Evolutionary conservation across 2,888 invertebrate genomes (phyloP).

Genomic region (Ferdinandea cuprea): DNA sequence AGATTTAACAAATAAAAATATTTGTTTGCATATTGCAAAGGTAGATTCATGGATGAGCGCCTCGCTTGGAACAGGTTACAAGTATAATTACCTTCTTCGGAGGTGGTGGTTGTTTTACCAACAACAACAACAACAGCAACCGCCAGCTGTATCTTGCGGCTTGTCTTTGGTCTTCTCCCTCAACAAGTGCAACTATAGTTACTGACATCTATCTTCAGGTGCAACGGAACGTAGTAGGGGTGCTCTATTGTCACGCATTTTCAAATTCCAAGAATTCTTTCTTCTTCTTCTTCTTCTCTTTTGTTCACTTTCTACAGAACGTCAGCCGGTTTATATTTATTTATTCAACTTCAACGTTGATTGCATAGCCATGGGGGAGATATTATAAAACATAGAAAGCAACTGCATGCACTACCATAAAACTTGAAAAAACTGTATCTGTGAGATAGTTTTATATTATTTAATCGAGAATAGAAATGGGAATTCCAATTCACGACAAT

Average conservation of each 20-base stretch:
- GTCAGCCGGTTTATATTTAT: neutral
- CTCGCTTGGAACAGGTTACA: conserved; percentile 40
- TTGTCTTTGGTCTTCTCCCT: conserved; percentile 23
- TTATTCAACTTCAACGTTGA: conserved; percentile 25
- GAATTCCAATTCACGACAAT: conserved; percentile 41
- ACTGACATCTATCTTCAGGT: neutral
- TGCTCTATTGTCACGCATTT: conserved; percentile 54
- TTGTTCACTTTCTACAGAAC: no score
- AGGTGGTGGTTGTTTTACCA: neutral
- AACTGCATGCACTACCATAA: conserved; percentile 28
- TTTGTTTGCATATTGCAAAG: conserved; percentile 27
- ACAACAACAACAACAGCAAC: no score
- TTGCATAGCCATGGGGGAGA: conserved; percentile 2
- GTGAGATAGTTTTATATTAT: conserved; percentile 41
- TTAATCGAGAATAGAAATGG: conserved; percentile 38
- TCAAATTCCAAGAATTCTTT: conserved; percentile 44
- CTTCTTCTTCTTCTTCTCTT: neutral
- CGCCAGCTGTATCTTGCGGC: conserved; percentile 31
- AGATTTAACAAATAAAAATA: conserved; percentile 14
- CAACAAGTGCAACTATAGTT: neutral
- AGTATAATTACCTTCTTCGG: conserved; percentile 46
- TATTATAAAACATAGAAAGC: conserved; percentile 24
- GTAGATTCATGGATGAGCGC: conserved; percentile 45
- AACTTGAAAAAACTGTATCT: conserved; percentile 15
- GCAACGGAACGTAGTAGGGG: conserved; percentile 21